These are phyloP conservation scores for Formica selysi DNA, from an alignment of 1,140 invertebrate species.

Conservation along the genomic window DNA sequence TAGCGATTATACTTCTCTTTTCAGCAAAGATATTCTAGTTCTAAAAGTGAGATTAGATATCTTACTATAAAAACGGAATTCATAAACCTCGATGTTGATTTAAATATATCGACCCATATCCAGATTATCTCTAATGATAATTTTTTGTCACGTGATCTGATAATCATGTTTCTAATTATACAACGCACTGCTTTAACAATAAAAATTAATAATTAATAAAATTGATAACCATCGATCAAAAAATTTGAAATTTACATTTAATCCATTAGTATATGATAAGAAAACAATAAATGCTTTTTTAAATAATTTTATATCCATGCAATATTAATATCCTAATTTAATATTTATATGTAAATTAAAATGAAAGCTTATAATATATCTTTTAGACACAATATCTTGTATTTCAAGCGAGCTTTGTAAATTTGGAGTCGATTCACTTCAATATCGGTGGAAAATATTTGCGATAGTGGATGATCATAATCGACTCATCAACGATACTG, in stretches of 20 bases:
- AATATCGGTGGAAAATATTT: neutral
- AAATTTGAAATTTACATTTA: neutral
- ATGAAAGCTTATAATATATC: neutral
- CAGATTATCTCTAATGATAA: constrained; percentile 6
- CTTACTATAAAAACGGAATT: neutral
- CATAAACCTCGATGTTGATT: neutral
- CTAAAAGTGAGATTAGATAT: neutral
- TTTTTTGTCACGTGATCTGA: neutral
- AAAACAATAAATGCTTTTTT: neutral
- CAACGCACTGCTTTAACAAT: neutral
- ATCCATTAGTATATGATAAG: neutral
- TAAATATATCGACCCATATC: constrained; percentile 13
- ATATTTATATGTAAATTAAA: neutral
- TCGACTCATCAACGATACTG: neutral
- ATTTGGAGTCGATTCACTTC: neutral
- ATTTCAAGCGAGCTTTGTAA: neutral
- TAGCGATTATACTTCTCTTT: constrained; percentile 15
- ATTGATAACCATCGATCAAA: neutral
- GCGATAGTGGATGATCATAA: neutral
- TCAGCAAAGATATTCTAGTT: neutral
- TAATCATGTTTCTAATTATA: neutral
- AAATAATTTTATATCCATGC: too few relatives aligned
- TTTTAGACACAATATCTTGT: neutral
- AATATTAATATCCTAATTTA: neutral
- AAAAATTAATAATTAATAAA: neutral